A percentile compares a stretch with the other conserved stretches of the same genome.
Conservation (phyloP, 1,140 invertebrate genomes). For the Chironomus striatipennis region DNA sequence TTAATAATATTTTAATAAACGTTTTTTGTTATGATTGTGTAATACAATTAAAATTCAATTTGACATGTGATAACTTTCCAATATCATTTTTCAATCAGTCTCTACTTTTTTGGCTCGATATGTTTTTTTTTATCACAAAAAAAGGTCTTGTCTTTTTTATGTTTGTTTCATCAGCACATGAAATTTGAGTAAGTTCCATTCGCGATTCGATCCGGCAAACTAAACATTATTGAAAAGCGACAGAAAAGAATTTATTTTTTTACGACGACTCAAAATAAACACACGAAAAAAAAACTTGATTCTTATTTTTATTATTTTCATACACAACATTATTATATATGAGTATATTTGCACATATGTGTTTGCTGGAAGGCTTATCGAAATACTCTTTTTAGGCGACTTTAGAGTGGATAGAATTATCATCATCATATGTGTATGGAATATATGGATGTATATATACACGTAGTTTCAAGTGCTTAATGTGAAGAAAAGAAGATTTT, state of each 20-base stretch:
- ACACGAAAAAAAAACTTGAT: background rate
- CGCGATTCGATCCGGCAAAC: slow-evolving; percentile 4
- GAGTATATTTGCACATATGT: slow-evolving; percentile 1
- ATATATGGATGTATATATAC: no score
- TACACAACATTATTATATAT: background rate
- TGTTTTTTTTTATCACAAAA: no score
- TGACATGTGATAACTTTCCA: no score
- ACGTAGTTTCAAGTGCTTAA: slow-evolving; percentile 1
- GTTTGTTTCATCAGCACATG: background rate
- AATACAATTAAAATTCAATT: no score
- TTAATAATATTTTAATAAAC: background rate
- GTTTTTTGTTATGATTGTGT: no score
- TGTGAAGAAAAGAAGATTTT: background rate
- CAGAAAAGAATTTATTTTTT: background rate
- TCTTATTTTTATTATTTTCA: background rate
- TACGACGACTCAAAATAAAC: background rate
- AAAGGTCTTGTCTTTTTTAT: background rate
- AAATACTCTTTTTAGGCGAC: background rate
- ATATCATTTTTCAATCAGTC: no score
- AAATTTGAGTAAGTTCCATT: background rate
- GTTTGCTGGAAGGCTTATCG: background rate
- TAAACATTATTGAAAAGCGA: background rate
- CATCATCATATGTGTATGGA: background rate
- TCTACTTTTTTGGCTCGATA: no score
- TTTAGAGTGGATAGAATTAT: background rate